Conservation (phyloP, 2,113 vertebrate species). For the Etheostoma spectabile region DNA sequence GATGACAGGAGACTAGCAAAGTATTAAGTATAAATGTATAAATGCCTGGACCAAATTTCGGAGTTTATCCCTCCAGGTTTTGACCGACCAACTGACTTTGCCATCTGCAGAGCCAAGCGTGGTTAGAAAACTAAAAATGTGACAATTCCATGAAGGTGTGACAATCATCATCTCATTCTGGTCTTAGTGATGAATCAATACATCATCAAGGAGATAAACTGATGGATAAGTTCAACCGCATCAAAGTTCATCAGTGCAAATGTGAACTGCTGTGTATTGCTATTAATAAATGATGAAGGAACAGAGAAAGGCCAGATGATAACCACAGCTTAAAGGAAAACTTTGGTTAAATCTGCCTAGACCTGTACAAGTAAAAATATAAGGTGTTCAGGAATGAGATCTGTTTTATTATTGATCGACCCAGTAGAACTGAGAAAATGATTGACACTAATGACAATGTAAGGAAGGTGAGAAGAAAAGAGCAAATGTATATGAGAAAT, state of each 20-base stretch:
- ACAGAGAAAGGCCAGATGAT: not conserved
- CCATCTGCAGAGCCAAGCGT: not conserved
- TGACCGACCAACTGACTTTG: not conserved
- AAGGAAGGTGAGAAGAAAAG: not conserved
- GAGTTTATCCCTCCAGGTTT: too few species aligned
- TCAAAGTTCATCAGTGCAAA: not conserved
- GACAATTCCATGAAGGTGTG: not conserved
- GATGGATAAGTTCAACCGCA: not conserved
- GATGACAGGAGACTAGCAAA: not conserved
- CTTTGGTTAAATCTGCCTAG: not conserved
- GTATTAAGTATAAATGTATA: not conserved
- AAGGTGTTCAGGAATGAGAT: not conserved
- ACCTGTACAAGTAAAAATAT: not conserved
- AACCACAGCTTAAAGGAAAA: not conserved
- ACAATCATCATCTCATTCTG: not conserved
- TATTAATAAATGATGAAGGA: conserved; percentile 2
- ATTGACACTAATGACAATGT: not conserved
- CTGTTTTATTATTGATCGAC: not conserved
- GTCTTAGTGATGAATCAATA: not conserved
- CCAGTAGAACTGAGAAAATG: not conserved
- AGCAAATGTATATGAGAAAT: not conserved
- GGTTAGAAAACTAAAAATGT: not conserved
- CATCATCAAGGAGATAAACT: not conserved
- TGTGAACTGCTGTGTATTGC: not conserved
- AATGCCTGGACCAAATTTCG: not conserved